Base-by-base conservation (phyloP, 2,797 vertebrate genomes). In the Rhabdomys pumilio region DNA sequence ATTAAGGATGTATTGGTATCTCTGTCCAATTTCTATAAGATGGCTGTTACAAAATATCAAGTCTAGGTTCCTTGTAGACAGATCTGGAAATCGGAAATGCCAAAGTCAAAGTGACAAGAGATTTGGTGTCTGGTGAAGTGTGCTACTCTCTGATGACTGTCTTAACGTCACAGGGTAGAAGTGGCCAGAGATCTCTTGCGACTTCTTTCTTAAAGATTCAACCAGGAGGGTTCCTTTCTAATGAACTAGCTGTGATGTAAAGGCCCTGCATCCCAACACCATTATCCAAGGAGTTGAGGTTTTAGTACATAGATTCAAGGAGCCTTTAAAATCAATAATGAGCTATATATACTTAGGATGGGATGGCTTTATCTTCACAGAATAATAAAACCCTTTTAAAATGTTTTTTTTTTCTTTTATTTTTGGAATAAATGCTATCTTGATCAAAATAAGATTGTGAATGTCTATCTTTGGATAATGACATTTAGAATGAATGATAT, bases 401-500 rank as follows among this genome's bases (percentile, higher is more conserved):
- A 85, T 89, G 57, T 86, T 83, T 89, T 73, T 38, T 38, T 38
- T 38, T 38, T 38, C 38, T 38, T 9, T 31, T 96, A 84, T 50
- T 59, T 97, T 89, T 85, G n/a, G 31, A 92, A 83, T 89, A 29
- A 69, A 57, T 86, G 19, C 14, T 95, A 9, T 92, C 69, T 83
- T 95, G 53, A 69, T 88, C 12, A 72, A 85, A 94, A 79, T 44
- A 83, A 57, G 91, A 22, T 59, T 87, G 53, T 88, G 72, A 89
- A 38, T 89, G 0, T 75, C 26, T 95, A n/a, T n/a, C 55, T 94
- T 77, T 92, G 73, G 50, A 84, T 34, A 96, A 20, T 85, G 63
- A 87, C 69, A 93, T 96, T 93, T 79, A 80, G 47, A 90, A 93
- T 67, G 53, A 87, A 73, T 95, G 50, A 44, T 57, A 59, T 86